A percentile compares a stretch with the other conserved stretches of the same genome.
These are phyloP conservation scores for Sarcophaga bullata DNA, from an alignment of 1,140 invertebrate genomes.

Conservation along the genomic window DNA sequence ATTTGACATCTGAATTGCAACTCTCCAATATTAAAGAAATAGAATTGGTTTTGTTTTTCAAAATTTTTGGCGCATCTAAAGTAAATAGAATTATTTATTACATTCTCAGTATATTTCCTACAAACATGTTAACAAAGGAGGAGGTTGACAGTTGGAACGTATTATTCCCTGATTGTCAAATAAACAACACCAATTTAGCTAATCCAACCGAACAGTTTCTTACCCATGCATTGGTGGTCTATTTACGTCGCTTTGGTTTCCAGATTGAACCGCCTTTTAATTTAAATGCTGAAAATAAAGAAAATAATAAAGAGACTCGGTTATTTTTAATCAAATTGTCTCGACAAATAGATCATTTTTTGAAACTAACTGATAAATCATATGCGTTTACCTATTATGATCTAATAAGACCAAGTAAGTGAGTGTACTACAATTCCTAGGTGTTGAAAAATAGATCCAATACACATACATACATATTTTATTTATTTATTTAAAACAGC, in stretches of 20 bases:
- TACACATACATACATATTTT: not conserved
- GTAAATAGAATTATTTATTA: not conserved
- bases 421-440: not conserved
- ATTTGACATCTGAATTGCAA: not conserved
- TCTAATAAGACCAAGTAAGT: slow-evolving; percentile 53
- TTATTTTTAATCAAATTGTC: slow-evolving; percentile 52
- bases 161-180: slow-evolving; percentile 52
- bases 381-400: slow-evolving; percentile 54
- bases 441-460: not conserved
- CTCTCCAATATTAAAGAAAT: not conserved
- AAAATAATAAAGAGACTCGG: slow-evolving; percentile 50
- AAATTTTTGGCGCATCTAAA: not conserved
- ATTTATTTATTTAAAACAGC: slow-evolving; percentile 43
- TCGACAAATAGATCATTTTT: slow-evolving; percentile 54
- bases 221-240: slow-evolving; percentile 49
- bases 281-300: slow-evolving; percentile 44
- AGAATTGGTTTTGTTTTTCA: not conserved
- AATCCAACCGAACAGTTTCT: slow-evolving; percentile 52
- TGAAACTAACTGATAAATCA: slow-evolving; percentile 52
- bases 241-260: slow-evolving; percentile 52
- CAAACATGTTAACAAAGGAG: slow-evolving; percentile 37
- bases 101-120: too few species aligned
- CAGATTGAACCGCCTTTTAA: slow-evolving; percentile 54
- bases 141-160: slow-evolving; percentile 44
- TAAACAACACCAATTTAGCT: slow-evolving; percentile 48